Evolutionary conservation across 2,888 invertebrate genomes (phyloP), one percentile per base, ranked within the genome.

Genomic region (Xestia c-nigrum): DNA sequence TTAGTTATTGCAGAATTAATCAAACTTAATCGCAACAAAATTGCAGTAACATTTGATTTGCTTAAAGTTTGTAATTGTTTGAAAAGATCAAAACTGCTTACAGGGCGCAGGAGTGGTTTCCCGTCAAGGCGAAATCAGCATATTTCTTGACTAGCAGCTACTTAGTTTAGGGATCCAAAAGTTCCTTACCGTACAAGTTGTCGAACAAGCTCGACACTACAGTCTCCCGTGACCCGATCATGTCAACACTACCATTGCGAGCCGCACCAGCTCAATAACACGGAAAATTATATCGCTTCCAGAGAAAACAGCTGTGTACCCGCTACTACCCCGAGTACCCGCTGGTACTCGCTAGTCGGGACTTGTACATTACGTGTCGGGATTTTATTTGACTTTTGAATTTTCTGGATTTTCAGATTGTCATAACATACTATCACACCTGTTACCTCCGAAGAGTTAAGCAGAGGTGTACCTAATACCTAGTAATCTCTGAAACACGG

Each of bases 201-300:
- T 10, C 47, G 21, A 81, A 73, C 47, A 38, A 21, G 78, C 57
- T 80, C 47, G 76, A 38, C 59, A 38, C 9, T 67, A 14, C 40
- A 9, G 24, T 3, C 7, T 43, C 43, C 73, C 73, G 75, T 89
- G 72, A 85, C 81, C 38, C 12, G 0, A 46, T 5, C 69, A 59
- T 87, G 88, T 90, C 89, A 89, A 88, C 89, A 89, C 81, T 87
- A 83, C 77, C 83, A 86, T 87, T 83, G 81, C 80, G 82, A 74
- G 78, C 81, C 82, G 76, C 81, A 84, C 83, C 86, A 85, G 89
- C 87, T 89, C 90, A 90, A 89, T 90, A 91, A 88, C 86, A 89
- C 81, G 88, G 91, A 89, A 90, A 91, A 91, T 92, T 88, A 90
- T 89, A 89, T 91, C 84, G 85, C 79, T 84, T 78, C 71, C 75